These are phyloP conservation scores for Tenthredo distinguenda DNA, from an alignment of 2,888 invertebrate genomes.

Conservation along the genomic window DNA sequence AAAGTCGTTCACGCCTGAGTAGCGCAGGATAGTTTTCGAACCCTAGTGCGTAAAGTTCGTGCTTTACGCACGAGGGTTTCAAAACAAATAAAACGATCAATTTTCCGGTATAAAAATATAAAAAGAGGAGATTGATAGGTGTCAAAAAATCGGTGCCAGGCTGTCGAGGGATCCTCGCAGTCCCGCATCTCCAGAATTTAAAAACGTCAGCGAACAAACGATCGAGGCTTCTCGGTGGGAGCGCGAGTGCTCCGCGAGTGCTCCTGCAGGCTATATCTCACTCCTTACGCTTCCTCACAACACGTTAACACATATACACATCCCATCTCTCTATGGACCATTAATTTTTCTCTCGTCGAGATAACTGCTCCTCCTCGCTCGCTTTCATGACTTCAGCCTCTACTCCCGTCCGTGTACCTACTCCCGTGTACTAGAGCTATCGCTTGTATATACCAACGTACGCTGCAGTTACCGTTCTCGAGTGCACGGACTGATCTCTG, in stretches of 20 bases:
- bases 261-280: constrained; percentile 27
- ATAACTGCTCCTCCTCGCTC: constrained; percentile 1
- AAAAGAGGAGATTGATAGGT: neutral
- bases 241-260: constrained; percentile 14
- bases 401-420: neutral
- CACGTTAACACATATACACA: constrained; percentile 36
- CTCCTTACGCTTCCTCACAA: neutral
- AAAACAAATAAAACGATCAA: neutral
- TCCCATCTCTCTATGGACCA: constrained; percentile 29
- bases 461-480: neutral
- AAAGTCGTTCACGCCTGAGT: no score
- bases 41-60: no score
- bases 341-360: constrained; percentile 51
- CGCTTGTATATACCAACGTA: neutral
- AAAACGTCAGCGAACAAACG: constrained; percentile 33
- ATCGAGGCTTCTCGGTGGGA: neutral
- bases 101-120: neutral
- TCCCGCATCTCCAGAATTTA: neutral
- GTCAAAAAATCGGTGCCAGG: neutral
- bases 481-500: neutral
- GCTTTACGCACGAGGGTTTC: no score
- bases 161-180: neutral
- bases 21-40: no score
- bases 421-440: neutral
- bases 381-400: neutral